Conservation (phyloP, 2,888 invertebrate genomes). For the Rhagonycha fulva region DNA sequence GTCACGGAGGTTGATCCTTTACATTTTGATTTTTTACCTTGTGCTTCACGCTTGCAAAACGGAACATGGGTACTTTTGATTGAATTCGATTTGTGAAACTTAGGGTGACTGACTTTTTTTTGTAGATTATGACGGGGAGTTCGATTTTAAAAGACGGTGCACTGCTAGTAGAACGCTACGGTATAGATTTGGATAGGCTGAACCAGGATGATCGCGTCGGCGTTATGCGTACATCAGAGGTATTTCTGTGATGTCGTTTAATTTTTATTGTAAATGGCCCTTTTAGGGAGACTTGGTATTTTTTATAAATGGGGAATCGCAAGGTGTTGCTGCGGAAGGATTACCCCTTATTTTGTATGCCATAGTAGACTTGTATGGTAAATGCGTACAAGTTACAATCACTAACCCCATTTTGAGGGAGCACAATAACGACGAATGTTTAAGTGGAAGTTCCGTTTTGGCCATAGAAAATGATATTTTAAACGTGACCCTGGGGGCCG, state of each 20-base stretch:
- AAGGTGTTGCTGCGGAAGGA: conserved; percentile 82
- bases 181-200: conserved; percentile 80
- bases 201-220: conserved; percentile 84
- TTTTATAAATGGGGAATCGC: conserved; percentile 85
- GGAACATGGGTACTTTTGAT: conserved; percentile 74
- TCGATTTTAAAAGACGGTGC: conserved; percentile 85
- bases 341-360: conserved; percentile 77
- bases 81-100: background rate
- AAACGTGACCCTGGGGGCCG: conserved; percentile 54
- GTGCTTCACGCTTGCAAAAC: conserved; percentile 77
- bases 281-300: conserved; percentile 80
- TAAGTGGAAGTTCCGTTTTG: conserved; percentile 55
- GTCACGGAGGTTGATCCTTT: conserved; percentile 73
- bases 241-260: conserved; percentile 45
- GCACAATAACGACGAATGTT: conserved; percentile 56
- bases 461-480: conserved; percentile 55
- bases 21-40: conserved; percentile 70
- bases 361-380: conserved; percentile 81
- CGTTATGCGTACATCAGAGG: conserved; percentile 79
- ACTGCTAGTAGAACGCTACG: conserved; percentile 81
- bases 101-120: conserved; percentile 10
- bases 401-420: conserved; percentile 54
- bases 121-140: conserved; percentile 82
- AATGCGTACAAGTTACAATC: conserved; percentile 78
- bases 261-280: background rate